Conservation (phyloP, 2,888 invertebrate genomes). For the Ctena decussata region DNA sequence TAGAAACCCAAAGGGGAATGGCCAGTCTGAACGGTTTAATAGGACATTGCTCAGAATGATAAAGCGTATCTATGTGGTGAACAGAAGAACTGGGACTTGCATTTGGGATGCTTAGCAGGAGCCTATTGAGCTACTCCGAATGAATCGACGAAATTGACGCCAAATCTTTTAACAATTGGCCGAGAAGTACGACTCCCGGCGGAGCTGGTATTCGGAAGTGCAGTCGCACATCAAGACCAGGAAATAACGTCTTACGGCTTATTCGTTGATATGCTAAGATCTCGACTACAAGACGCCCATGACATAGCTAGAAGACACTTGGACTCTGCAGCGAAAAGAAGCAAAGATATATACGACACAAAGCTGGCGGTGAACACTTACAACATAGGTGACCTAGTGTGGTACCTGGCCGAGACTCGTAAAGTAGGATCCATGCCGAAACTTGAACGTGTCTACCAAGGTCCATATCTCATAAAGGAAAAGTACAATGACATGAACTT, state of each 20-base stretch:
- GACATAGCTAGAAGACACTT: neutral
- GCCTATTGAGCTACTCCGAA: slow-evolving; percentile 52
- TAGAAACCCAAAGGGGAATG: too few relatives aligned
- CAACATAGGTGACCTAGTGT: neutral
- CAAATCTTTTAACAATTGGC: slow-evolving; percentile 59
- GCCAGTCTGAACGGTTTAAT: slow-evolving; percentile 57
- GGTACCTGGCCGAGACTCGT: neutral
- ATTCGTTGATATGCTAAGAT: too few relatives aligned
- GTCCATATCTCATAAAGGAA: neutral
- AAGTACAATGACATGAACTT: neutral
- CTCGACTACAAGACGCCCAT: too few relatives aligned
- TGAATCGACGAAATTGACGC: slow-evolving; percentile 33
- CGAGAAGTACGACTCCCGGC: slow-evolving; percentile 49
- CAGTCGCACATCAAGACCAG: too few relatives aligned
- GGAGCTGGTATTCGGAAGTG: slow-evolving; percentile 23
- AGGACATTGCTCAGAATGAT: slow-evolving; percentile 53
- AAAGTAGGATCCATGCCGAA: neutral
- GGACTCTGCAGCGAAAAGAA: too few relatives aligned
- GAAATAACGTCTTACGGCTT: neutral
- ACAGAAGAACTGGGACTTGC: slow-evolving; percentile 26
- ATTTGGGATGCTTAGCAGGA: slow-evolving; percentile 45
- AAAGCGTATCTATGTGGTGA: slow-evolving; percentile 46
- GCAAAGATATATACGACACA: neutral
- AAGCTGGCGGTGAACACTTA: neutral
- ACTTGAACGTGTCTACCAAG: neutral